Conservation (phyloP, 2,888 invertebrate genomes). For the Cantharis rustica region DNA sequence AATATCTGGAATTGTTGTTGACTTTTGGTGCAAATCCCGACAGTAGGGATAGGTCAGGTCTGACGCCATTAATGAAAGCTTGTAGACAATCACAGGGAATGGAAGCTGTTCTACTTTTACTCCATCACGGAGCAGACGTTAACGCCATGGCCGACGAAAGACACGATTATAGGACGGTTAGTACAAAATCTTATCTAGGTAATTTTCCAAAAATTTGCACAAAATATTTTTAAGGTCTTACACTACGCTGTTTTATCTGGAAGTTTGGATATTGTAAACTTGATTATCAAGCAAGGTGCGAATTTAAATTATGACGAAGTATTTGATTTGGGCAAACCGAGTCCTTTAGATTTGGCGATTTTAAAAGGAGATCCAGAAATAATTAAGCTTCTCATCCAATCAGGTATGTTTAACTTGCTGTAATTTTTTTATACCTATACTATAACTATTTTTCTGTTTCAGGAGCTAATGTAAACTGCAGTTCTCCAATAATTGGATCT, state of each 20-base stretch:
- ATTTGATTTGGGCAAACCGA: conserved; percentile 64
- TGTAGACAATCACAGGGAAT: conserved; percentile 77
- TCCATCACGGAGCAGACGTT: conserved; percentile 83
- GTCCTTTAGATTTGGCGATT: conserved; percentile 84
- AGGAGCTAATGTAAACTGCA: conserved; percentile 81
- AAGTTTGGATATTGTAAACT: conserved; percentile 73
- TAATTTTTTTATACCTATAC: too few relatives aligned
- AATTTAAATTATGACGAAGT: conserved; percentile 67
- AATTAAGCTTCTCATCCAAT: conserved; percentile 70
- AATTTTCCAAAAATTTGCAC: background rate
- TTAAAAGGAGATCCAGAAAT: conserved; percentile 78
- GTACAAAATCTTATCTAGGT: conserved; percentile 8
- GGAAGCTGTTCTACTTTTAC: conserved; percentile 73
- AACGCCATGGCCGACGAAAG: conserved; percentile 85
- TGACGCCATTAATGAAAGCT: conserved; percentile 91
- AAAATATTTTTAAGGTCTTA: conserved; percentile 59
- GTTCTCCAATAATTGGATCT: conserved; percentile 80
- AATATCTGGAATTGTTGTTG: conserved; percentile 80
- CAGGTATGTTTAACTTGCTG: conserved; percentile 59
- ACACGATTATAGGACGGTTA: conserved; percentile 80
- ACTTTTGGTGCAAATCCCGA: conserved; percentile 88
- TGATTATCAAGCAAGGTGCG: conserved; percentile 83
- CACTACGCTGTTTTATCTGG: conserved; percentile 87
- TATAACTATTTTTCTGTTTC: too few relatives aligned
- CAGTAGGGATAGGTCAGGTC: conserved; percentile 81